Evolutionary conservation across 2,888 invertebrate genomes (phyloP), one percentile per base, ranked within the genome.

Genomic region (Beris morrisii): DNA sequence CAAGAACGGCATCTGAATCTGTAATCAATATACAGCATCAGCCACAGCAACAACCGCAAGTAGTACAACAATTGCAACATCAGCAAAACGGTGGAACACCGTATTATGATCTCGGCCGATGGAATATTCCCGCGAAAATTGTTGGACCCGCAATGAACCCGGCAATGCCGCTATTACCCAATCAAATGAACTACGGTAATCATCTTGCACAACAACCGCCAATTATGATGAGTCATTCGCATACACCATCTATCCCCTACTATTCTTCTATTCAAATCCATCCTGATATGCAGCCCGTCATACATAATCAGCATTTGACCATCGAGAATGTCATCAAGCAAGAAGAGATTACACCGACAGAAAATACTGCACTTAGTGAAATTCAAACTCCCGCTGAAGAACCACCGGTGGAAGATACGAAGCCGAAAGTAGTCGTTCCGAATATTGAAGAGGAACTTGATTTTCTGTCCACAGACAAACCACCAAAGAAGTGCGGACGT

Each of bases 381-480:
- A 48, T 11, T 43, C 72, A 73, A 55, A 71, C 73, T 5, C 56
- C 75, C 75, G 30, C 73, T 69, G 15, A 74, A 73, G 32, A 74
- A 54, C 67, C 74, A 3, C 52, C 45, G 32, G 69, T 72, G 54
- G 73, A 77, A 57, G 73, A 88, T 79, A 86, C 87, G 75, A 87
- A 88, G 81, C 89, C 90, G 73, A 92, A 92, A 84, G 92, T 92
- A 74, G 90, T 92, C 75, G 92, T 92, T 76, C 92, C 92, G 74
- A 91, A 92, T 83, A 92, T 93, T 79, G 92, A 92, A 81, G 92
- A 93, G 83, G 93, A 93, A 82, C 84, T 93, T 76, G 89, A 89
- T 80, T 92, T 91, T 82, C 84, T 92, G 79, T 86, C 88, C 74
- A 86, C 87, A 82, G 77, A 76, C 15, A 72, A 67, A 43, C 69